These are phyloP conservation scores for Cassiopea andromeda DNA, from an alignment of 30 jellyfish, hydroid and myxozoan genomes.

Conservation along the genomic window DNA sequence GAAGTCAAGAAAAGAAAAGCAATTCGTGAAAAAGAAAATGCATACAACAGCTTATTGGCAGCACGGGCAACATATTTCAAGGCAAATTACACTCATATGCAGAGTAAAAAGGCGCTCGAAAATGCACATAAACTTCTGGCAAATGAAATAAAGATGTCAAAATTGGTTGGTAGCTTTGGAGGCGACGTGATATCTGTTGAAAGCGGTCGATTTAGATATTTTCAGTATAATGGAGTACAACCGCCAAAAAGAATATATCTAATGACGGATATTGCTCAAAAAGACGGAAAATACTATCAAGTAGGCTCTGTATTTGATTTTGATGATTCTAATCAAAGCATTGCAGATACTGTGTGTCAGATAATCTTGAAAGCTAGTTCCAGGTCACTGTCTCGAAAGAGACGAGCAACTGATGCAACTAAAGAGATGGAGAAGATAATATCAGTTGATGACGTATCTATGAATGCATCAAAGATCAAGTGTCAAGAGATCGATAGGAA, in stretches of 20 bases:
- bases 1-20: slow-evolving; percentile 1
- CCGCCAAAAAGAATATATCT: slow-evolving; percentile 45
- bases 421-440: neutral
- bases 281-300: slow-evolving; percentile 3
- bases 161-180: slow-evolving; percentile 13
- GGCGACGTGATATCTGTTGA: neutral
- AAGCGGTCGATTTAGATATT: slow-evolving; percentile 32
- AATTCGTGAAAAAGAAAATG: slow-evolving; percentile 25
- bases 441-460: slow-evolving; percentile 19
- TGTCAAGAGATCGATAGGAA: slow-evolving; percentile 21
- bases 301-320: slow-evolving; percentile 18
- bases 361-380: neutral
- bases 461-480: slow-evolving; percentile 20
- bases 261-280: slow-evolving; percentile 21
- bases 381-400: slow-evolving; percentile 19
- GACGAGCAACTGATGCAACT: slow-evolving; percentile 4
- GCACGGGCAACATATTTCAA: slow-evolving; percentile 14
- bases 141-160: slow-evolving; percentile 24
- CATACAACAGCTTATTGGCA: slow-evolving; percentile 9
- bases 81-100: slow-evolving; percentile 20
- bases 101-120: slow-evolving; percentile 25
- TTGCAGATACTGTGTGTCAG: slow-evolving; percentile 31
- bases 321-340: slow-evolving; percentile 16
- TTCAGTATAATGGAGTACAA: slow-evolving; percentile 1
- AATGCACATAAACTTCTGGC: slow-evolving; percentile 25